Evolutionary conservation across 1,140 invertebrate genomes (phyloP), one percentile per base, ranked within the genome.

Genomic region (Tribolium madens): DNA sequence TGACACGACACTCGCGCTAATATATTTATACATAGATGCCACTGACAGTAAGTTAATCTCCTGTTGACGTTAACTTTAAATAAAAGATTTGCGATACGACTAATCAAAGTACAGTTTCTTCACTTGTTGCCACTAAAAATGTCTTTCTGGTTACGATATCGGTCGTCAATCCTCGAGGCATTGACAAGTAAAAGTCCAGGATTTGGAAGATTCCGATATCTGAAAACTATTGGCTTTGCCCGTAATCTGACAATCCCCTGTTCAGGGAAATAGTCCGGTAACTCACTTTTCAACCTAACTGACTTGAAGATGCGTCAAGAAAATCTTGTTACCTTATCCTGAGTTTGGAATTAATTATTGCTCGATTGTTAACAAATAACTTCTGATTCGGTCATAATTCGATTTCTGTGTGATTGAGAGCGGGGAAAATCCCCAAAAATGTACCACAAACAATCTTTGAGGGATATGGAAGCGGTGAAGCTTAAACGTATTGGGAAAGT

Each of bases 141-240:
- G 14, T 57, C 52, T 57, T 18, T 57, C 52, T 57, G 14, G 17
- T 18, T 4, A 12, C 14, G 48, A 73, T 17, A 42, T 74, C 48
- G 48, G 73, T 64, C 26, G 17, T 47, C 52, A 64, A 75, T 75
- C 53, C 48, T 64, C 57, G 17, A 50, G 64, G 74, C 64, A 75
- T 50, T 70, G 68, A 76, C 47, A 76, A 52, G 68, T 57, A 57
- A 53, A 76, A 76, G 47, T 76, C 68, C 52, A 18, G 50, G 73
- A 57, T 74, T 74, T 74, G 50, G 50, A 74, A 57, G 69, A 74
- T 47, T 57, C 36, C 18, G 76, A 74, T 77, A 74, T 74, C 48
- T 77, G 76, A 69, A 77, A 77, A 74, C 57, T 77, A 77, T 77
- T 77, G 76, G 53, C 76, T 74, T 74, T 57, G 73, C 57, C 71